These are phyloP conservation scores for Hofmannophila pseudospretella DNA, from an alignment of 2,888 invertebrate genomes.

Conservation along the genomic window DNA sequence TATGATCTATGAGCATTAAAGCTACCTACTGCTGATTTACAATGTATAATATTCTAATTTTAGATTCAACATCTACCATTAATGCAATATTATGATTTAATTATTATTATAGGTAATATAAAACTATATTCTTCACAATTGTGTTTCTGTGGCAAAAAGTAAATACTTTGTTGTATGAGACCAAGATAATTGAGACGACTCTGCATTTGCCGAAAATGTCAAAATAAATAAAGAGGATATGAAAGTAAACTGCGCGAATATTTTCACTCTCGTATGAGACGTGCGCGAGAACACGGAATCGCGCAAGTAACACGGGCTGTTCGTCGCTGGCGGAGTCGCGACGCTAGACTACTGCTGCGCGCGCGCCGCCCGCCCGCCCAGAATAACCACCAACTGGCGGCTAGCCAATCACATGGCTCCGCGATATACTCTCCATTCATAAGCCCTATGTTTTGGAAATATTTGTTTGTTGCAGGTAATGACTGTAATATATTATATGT, in stretches of 20 bases:
- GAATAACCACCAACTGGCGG: constrained; percentile 59
- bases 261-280: too few species aligned
- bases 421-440: constrained; percentile 60
- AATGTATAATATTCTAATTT: too few species aligned
- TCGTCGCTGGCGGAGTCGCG: constrained; percentile 20
- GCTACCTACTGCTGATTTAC: too few species aligned
- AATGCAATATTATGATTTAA: too few species aligned
- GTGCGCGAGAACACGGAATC: constrained; percentile 4
- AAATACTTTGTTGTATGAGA: too few species aligned
- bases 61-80: neutral
- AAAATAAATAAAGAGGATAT: neutral
- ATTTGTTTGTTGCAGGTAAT: neutral
- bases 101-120: too few species aligned
- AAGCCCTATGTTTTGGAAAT: constrained; percentile 21
- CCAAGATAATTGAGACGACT: too few species aligned
- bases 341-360: constrained; percentile 58
- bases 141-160: too few species aligned
- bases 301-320: constrained; percentile 12
- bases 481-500: too few species aligned
- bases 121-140: too few species aligned
- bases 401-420: constrained; percentile 49
- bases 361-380: constrained; percentile 60
- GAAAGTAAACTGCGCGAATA: constrained; percentile 7
- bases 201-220: too few species aligned
- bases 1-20: too few species aligned